Base-by-base conservation (phyloP, 2,888 invertebrate genomes). In the Himalopsyche japonica region DNA sequence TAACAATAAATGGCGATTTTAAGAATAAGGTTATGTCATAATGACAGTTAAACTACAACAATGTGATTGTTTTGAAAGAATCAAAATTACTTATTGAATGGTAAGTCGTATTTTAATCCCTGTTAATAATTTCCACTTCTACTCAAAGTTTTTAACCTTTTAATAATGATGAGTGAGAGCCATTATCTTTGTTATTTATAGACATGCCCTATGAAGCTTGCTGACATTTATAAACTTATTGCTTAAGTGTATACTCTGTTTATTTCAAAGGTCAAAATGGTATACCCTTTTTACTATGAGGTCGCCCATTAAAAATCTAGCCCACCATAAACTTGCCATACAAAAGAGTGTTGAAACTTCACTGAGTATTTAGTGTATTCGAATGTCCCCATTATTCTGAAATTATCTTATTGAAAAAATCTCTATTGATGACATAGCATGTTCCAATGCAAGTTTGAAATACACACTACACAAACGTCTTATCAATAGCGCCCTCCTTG, bases 371-470 rank as follows among this genome's bases (percentile, higher is more conserved):
- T 15, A 20, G 8, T 57, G 57, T 6, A 10, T 24, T 20, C 20
- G 0, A 10, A 10, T 57, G n/a, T 7, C 57, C 24, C 20, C 4
- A 30, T 27, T 15, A 27, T 70, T 70, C 70, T 30, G 4, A 70
- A 12, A 30, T 30, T 27, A 70, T 27, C 1, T 70, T 70, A 30
- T 24, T 24, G 15, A 64, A 12, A 27, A 27, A 70, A 70, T 57
- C 20, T 57, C n/a, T 57, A 15, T n/a, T 24, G 15, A 57, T 57
- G 57, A 57, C 24, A 57, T 20, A 34, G n/a, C 20, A 43, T 34
- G n/a, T 70, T 82, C 82, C 79, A 57, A 78, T 76, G 82, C 82
- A 64, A 78, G 78, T 82, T 82, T 82, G 82, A 82, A 82, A 57
- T 57, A 81, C 57, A 78, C 78, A 64, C 24, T 64, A 57, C 27